These are phyloP conservation scores for Paradisaea rubra DNA, from an alignment of 2,113 vertebrate genomes.

Conservation along the genomic window DNA sequence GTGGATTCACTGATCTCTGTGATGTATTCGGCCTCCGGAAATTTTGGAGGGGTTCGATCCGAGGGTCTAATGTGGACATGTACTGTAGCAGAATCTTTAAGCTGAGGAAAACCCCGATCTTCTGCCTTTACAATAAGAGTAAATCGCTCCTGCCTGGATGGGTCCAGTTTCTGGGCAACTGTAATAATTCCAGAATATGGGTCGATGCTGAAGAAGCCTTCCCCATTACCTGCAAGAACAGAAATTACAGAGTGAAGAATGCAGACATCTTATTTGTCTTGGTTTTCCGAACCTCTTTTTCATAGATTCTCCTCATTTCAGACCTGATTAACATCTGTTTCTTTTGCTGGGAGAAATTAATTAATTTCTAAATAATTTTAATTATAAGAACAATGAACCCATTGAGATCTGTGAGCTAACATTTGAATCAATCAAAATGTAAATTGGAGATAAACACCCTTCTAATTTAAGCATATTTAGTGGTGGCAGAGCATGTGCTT, in stretches of 20 bases:
- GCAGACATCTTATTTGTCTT: neutral
- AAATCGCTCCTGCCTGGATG: conserved; percentile 72
- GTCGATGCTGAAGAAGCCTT: conserved; percentile 82
- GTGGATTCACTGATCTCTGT: conserved; percentile 86
- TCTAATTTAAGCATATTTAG: conserved; percentile 31
- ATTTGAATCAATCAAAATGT: conserved; percentile 35
- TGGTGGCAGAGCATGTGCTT: conserved; percentile 6
- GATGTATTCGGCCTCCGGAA: conserved; percentile 82
- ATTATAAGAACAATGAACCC: conserved; percentile 7
- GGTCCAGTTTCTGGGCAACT: conserved; percentile 73
- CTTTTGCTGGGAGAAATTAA: neutral
- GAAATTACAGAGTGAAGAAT: conserved; percentile 30
- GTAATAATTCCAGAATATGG: conserved; percentile 79
- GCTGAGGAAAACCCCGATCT: conserved; percentile 84
- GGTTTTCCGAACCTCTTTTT: neutral
- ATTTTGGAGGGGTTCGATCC: conserved; percentile 81
- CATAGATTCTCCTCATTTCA: neutral
- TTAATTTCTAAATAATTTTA: neutral
- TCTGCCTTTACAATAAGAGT: conserved; percentile 86
- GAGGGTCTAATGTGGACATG: conserved; percentile 77
- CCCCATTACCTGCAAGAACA: conserved; percentile 80
- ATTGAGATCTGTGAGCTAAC: neutral
- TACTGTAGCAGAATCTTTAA: conserved; percentile 80
- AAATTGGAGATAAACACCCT: conserved; percentile 15
- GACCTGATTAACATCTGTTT: neutral